Percentiles rank a stretch among this genome's conserved stretches.
Conservation (phyloP, 2,113 vertebrate species). For the Lophius piscatorius region DNA sequence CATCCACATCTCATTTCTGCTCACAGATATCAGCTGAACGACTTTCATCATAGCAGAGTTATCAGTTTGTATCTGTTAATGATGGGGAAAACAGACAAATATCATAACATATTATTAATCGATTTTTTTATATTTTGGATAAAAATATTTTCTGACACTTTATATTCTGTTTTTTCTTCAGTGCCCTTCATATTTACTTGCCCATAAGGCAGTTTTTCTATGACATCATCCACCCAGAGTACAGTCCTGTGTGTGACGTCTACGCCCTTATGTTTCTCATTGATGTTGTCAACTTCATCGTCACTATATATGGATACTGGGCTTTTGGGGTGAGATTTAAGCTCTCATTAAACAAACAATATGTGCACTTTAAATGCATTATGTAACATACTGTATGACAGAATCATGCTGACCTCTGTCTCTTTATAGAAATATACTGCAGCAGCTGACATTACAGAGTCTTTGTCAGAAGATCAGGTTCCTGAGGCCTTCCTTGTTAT, state of each 20-base stretch:
- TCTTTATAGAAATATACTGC: conserved; percentile 77
- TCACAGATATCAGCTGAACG: neutral
- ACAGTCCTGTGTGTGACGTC: conserved; percentile 76
- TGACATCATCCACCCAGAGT: conserved; percentile 82
- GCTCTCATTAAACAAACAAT: neutral
- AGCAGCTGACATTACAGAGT: conserved; percentile 77
- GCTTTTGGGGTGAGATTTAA: conserved; percentile 79
- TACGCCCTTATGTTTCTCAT: conserved; percentile 80
- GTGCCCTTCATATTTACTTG: conserved; percentile 76
- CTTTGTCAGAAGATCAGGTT: conserved; percentile 83
- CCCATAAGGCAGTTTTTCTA: conserved; percentile 83
- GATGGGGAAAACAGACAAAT: neutral
- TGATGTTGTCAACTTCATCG: conserved; percentile 80
- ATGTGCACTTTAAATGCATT: neutral
- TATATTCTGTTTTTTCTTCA: conserved; percentile 36
- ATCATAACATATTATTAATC: neutral
- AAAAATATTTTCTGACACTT: neutral
- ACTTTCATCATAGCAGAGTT: too few relatives aligned
- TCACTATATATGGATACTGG: conserved; percentile 82
- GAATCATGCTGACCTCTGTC: neutral
- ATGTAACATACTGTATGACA: neutral
- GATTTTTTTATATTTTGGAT: neutral
- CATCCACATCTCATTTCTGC: neutral
- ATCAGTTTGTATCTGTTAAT: too few relatives aligned
- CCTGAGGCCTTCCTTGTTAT: conserved; percentile 83